phyloP scores from a whole-genome alignment of 2,113 vertebrate genomes.

The Eupsittula cactorum region DNA sequence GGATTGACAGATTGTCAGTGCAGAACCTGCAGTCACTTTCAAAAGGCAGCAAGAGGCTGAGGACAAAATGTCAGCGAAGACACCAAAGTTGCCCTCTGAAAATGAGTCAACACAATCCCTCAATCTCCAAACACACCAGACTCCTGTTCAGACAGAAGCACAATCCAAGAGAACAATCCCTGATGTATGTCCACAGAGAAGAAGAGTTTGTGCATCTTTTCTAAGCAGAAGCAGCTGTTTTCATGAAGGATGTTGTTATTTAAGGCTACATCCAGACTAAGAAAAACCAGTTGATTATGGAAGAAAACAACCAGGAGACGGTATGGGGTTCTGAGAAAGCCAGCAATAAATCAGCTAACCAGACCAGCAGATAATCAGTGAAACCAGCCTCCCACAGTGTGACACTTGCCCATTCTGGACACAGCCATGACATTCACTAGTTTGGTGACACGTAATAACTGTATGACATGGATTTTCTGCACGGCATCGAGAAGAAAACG shows the following conservation, averaged over 20 bases:
- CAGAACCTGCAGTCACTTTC: neutral
- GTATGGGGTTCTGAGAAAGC: neutral
- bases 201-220: neutral
- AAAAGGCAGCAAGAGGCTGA: neutral
- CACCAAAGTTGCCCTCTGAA: neutral
- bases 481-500: neutral
- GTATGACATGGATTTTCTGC: neutral
- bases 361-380: neutral
- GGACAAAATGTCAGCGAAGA: neutral
- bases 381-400: neutral
- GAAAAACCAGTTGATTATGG: neutral
- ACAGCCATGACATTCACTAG: neutral
- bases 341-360: neutral
- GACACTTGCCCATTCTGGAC: neutral
- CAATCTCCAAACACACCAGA: neutral
- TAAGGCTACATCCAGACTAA: neutral
- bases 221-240: neutral
- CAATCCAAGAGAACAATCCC: neutral
- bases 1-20: neutral
- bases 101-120: neutral
- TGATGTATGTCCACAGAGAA: neutral
- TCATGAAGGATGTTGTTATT: neutral
- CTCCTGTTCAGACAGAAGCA: neutral
- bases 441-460: fast-evolving
- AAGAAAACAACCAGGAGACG: neutral